Evolutionary conservation across 2,888 invertebrate species (phyloP).

Genomic region (Leistus spinibarbis): DNA sequence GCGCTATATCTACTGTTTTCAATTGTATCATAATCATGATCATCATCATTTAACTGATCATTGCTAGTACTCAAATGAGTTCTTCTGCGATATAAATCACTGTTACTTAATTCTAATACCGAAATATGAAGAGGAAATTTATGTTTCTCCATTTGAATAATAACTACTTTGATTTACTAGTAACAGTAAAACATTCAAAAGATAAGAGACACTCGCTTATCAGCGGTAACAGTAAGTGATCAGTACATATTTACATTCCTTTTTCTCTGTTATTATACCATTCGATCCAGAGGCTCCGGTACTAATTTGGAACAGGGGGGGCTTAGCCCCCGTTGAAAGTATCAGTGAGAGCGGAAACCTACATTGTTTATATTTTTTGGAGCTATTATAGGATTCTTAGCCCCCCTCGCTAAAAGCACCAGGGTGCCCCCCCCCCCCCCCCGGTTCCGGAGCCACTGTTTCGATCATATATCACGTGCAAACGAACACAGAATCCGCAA

Average conservation of each 20-base stretch:
- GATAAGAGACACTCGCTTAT: neutral
- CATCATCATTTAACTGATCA: neutral
- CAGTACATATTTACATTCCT: neutral
- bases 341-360: no score
- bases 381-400: no score
- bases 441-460: no score
- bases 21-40: constrained; percentile 44
- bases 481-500: no score
- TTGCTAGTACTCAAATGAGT: constrained; percentile 42
- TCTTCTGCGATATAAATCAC: constrained; percentile 52
- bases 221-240: neutral
- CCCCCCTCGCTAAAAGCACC: no score
- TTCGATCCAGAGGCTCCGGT: no score
- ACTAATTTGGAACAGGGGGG: no score
- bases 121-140: neutral
- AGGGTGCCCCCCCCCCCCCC: no score
- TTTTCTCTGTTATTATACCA: neutral
- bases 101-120: constrained; percentile 49
- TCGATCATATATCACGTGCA: no score
- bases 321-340: no score
- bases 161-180: neutral
- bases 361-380: no score
- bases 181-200: neutral
- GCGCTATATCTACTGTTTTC: constrained; percentile 43
- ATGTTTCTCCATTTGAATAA: neutral